Percentiles rank a stretch among this genome's conserved stretches.
phyloP scores from a whole-genome alignment of 2,888 invertebrate genomes.

The Polydrusus tereticollis region DNA sequence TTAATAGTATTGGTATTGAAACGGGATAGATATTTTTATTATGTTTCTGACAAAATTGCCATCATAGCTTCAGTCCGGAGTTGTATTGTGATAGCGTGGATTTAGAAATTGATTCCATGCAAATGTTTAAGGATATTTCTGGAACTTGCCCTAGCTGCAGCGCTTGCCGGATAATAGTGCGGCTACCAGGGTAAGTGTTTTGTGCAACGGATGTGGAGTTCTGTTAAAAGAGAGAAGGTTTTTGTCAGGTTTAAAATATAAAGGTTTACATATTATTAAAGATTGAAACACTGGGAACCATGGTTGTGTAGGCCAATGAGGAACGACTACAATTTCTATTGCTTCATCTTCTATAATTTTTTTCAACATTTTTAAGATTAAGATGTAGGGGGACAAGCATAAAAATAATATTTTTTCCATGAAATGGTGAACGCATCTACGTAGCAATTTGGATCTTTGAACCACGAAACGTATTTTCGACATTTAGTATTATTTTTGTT shows the following conservation, averaged over 20 bases:
- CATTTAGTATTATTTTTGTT: not conserved
- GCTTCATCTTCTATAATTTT: constrained; percentile 27
- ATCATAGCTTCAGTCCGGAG: constrained; percentile 17
- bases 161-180: constrained; percentile 5
- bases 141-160: no score
- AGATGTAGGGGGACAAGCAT: constrained; percentile 7
- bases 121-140: constrained; percentile 22
- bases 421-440: constrained; percentile 12
- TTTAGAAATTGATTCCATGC: not conserved
- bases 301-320: no score
- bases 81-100: constrained; percentile 20
- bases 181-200: constrained; percentile 24
- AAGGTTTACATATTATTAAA: no score
- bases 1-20: not conserved
- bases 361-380: not conserved
- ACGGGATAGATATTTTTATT: not conserved
- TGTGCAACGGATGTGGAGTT: not conserved
- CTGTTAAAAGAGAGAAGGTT: no score
- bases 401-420: constrained; percentile 8
- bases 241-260: no score
- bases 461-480: constrained; percentile 2
- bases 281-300: no score
- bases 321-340: not conserved
- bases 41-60: not conserved
- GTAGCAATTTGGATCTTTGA: not conserved